Conservation (phyloP, 2,888 invertebrate genomes). For the Oxyteleia sp. region DNA sequence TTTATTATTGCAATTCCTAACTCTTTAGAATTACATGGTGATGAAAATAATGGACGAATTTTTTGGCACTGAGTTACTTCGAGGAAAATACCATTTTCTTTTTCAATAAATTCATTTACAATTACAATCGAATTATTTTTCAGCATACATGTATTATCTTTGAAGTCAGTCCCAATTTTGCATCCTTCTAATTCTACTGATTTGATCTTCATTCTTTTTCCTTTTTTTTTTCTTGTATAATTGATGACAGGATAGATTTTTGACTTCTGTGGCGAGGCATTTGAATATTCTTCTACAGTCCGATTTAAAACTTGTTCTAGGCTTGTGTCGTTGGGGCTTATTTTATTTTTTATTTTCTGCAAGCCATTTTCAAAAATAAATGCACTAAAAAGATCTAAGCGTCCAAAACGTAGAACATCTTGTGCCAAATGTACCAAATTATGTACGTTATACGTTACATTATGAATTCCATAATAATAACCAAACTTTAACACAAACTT, state of each 20-base stretch:
- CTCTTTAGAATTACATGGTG: background rate
- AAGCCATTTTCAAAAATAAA: background rate
- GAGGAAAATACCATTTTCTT: background rate
- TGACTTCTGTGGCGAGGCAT: background rate
- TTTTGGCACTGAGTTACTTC: background rate
- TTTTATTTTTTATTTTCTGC: conserved; percentile 6
- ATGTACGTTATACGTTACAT: conserved; percentile 78
- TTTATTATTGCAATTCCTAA: background rate
- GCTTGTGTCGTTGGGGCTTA: background rate
- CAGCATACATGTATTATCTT: conserved; percentile 4
- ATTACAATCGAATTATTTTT: background rate
- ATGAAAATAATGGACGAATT: background rate
- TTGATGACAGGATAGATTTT: background rate
- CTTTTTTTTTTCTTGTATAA: background rate
- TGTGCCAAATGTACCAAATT: conserved; percentile 39
- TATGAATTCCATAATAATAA: conserved; percentile 71
- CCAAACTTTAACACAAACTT: conserved; percentile 39
- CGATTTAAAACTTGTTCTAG: background rate
- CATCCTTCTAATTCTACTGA: background rate
- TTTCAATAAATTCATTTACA: background rate
- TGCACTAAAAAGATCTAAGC: background rate
- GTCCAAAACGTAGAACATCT: background rate
- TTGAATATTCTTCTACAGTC: conserved; percentile 1
- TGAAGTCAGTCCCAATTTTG: background rate
- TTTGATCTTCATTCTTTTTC: background rate